These are phyloP conservation scores for Chlorops oryzae DNA, from an alignment of 1,140 invertebrate genomes.

Conservation along the genomic window DNA sequence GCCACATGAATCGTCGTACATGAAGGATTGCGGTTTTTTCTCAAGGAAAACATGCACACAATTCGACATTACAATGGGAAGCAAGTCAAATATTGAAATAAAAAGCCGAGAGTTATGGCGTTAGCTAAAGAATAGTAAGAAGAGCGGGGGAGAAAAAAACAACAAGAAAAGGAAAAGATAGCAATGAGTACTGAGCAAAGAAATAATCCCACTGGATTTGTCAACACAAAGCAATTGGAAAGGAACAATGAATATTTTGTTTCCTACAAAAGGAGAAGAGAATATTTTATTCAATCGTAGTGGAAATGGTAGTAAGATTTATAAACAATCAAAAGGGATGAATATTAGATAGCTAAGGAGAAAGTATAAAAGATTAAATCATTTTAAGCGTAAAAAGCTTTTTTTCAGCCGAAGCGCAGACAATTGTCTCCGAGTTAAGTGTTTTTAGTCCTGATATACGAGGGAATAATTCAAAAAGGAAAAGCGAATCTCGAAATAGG, in stretches of 20 bases:
- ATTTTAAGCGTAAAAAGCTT: too few species aligned
- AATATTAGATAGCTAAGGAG: too few species aligned
- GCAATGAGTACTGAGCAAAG: background rate
- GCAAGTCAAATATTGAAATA: slow-evolving; percentile 1
- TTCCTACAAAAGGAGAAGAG: background rate
- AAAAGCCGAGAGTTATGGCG: background rate
- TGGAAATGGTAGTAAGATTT: too few species aligned
- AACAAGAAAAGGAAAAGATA: background rate
- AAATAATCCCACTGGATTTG: slow-evolving; percentile 7
- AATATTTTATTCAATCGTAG: background rate
- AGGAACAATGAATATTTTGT: background rate
- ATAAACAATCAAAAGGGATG: too few species aligned
- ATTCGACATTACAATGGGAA: background rate
- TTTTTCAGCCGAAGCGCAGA: too few species aligned
- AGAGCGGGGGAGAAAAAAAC: too few species aligned
- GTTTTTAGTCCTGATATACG: too few species aligned
- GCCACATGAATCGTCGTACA: background rate
- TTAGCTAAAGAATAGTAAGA: background rate
- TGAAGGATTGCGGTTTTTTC: background rate
- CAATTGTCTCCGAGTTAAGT: too few species aligned
- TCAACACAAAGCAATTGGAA: slow-evolving; percentile 12
- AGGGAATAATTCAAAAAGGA: too few species aligned
- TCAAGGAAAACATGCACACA: slow-evolving; percentile 8
- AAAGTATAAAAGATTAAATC: too few species aligned
- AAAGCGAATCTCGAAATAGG: too few species aligned